These are phyloP conservation scores for Micrastur ruficollis DNA, from an alignment of 2,797 vertebrate genomes.

Conservation along the genomic window DNA sequence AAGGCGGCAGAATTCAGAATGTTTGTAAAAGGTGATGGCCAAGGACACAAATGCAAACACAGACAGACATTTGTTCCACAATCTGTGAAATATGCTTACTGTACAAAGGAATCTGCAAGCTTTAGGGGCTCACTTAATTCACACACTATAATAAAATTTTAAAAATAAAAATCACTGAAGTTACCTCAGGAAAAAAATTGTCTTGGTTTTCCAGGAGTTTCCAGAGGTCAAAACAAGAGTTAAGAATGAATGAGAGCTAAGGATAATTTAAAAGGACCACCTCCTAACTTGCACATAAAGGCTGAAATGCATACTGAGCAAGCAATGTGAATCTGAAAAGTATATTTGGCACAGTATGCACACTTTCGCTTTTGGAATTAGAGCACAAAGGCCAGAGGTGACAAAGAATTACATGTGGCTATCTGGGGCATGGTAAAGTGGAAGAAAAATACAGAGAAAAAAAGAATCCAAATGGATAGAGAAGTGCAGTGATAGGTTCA, in stretches of 20 bases:
- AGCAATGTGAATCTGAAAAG: not conserved
- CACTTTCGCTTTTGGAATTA: not conserved
- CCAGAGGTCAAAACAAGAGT: not conserved
- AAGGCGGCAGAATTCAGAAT: not conserved
- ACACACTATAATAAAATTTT: not conserved
- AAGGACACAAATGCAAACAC: not conserved
- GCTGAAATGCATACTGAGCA: not conserved
- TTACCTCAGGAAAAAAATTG: not conserved
- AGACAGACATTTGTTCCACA: not conserved
- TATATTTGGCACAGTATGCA: not conserved
- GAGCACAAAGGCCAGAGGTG: not conserved
- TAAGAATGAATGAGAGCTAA: not conserved
- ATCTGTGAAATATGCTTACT: not conserved
- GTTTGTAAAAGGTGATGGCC: not conserved
- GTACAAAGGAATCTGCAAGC: not conserved
- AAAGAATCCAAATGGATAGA: not conserved
- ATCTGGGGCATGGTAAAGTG: not conserved
- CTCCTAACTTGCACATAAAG: not conserved
- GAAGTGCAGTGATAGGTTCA: not conserved
- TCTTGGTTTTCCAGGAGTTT: not conserved
- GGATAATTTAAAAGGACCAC: not conserved
- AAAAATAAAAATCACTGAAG: not conserved
- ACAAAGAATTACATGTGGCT: not conserved
- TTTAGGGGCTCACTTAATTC: not conserved
- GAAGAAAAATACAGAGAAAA: not conserved